Percentiles rank a stretch among this genome's conserved stretches.
Evolutionary conservation across 2,888 invertebrate species (phyloP).

Genomic region (Chaetogeoica ovagalla): DNA sequence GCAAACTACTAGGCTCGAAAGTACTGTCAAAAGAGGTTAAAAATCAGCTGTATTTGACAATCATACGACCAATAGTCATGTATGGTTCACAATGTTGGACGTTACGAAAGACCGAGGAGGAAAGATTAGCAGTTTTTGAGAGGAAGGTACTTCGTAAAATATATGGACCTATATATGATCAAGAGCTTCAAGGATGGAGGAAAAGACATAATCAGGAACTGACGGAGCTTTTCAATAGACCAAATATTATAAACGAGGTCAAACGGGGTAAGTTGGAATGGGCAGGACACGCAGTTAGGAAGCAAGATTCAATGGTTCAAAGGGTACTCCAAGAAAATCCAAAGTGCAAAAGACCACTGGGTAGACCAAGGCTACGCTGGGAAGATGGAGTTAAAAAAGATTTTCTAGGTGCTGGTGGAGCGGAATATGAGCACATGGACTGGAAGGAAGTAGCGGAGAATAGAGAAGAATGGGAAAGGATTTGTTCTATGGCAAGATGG

Average conservation of each 20-base stretch:
- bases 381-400: no score
- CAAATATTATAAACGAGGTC: not conserved
- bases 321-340: constrained; percentile 25
- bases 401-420: no score
- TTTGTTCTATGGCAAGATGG: no score
- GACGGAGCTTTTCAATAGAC: constrained; percentile 15
- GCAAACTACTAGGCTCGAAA: constrained; percentile 8
- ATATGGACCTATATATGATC: constrained; percentile 41
- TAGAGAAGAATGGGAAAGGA: no score
- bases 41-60: constrained; percentile 19
- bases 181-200: not conserved
- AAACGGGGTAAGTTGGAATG: not conserved
- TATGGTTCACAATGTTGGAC: constrained; percentile 33
- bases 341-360: not conserved
- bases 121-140: constrained; percentile 20
- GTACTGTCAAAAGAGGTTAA: constrained; percentile 12
- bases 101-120: constrained; percentile 12
- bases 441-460: no score
- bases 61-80: constrained; percentile 38
- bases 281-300: not conserved
- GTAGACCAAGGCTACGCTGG: constrained; percentile 1
- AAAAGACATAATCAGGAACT: constrained; percentile 22
- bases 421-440: no score
- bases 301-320: not conserved
- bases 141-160: constrained; percentile 26